Conservation (phyloP, 2,797 vertebrate genomes). For the Leptodactylus fallax region DNA sequence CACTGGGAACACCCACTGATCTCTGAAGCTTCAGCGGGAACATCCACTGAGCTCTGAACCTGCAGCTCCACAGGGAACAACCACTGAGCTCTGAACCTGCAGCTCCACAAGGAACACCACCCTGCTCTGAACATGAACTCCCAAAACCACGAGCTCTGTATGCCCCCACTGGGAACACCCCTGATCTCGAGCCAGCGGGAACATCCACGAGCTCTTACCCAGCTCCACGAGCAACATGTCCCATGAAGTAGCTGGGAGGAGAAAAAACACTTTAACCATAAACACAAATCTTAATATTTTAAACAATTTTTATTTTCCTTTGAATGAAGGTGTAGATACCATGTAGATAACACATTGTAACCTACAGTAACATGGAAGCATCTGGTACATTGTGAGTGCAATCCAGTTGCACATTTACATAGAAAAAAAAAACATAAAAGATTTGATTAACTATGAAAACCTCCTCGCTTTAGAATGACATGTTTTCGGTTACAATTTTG, state of each 20-base stretch:
- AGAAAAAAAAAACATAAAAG: slow-evolving; percentile 9
- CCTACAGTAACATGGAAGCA: slow-evolving; percentile 29
- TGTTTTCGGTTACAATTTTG: background rate
- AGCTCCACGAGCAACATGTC: background rate
- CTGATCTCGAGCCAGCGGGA: background rate
- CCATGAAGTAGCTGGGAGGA: background rate
- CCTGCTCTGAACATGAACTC: too few relatives aligned
- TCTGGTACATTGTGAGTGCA: slow-evolving; percentile 35
- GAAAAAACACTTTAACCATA: background rate
- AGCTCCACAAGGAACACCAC: too few relatives aligned
- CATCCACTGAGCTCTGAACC: too few relatives aligned
- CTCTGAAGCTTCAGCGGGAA: too few relatives aligned
- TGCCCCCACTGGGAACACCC: background rate
- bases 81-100: too few relatives aligned
- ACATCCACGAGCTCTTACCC: background rate
- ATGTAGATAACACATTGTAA: slow-evolving; percentile 34
- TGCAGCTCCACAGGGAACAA: too few relatives aligned
- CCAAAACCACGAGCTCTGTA: background rate
- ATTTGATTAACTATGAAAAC: background rate
- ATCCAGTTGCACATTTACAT: slow-evolving; percentile 56
- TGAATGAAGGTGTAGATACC: slow-evolving; percentile 39
- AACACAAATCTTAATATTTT: background rate
- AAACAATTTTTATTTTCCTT: slow-evolving; percentile 40
- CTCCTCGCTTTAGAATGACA: background rate
- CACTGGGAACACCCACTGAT: too few relatives aligned